Base-by-base conservation (phyloP, 2,888 invertebrate genomes). In the Lasioglossum malachurum region DNA sequence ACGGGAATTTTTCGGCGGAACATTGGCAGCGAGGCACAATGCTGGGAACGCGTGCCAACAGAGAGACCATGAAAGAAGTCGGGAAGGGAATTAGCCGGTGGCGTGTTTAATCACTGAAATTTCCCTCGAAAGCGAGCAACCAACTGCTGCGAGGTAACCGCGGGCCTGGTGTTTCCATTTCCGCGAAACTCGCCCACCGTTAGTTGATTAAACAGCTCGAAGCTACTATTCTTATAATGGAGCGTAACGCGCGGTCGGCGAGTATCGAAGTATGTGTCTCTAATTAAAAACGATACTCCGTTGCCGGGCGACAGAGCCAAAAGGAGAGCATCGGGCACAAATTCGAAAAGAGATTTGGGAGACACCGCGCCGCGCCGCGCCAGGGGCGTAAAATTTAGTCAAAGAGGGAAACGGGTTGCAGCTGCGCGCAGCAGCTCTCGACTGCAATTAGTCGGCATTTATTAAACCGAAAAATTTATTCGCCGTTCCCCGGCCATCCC, bases 381-480 rank as follows among this genome's bases (percentile, higher is more conserved):
- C 67, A 16, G 19, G 16, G 23, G 38, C 23, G 41, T 4, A 38
- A 69, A 69, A 23, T 69, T 38, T 38, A 69, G 35, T 38, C 16
- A 67, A 69, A 69, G 38, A 23, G 67, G 19, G 38, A 69, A 69
- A 35, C 35, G 35, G 38, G 35, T 23, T 38, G 67, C 67, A 72
- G 27, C 27, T 73, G 38, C 35, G 14, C 23, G 49, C 31, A 23
- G n/a, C 53, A 53, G 38, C 35, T 10, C 35, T 10, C 53, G 19
- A 38, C 78, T 82, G 88, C 90, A 92, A 92, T 92, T 92, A 92
- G 90, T 87, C 86, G 80, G 69, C 84, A 87, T 89, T 92, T 92
- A 92, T 92, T 90, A 92, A 91, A 89, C 86, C 82, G 89, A 88
- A 86, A 90, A 92, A 88, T 92, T 92, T 90, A 90, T 88, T 77